phyloP scores from a whole-genome alignment of 2,797 vertebrate genomes.

The Meda fulgida region DNA sequence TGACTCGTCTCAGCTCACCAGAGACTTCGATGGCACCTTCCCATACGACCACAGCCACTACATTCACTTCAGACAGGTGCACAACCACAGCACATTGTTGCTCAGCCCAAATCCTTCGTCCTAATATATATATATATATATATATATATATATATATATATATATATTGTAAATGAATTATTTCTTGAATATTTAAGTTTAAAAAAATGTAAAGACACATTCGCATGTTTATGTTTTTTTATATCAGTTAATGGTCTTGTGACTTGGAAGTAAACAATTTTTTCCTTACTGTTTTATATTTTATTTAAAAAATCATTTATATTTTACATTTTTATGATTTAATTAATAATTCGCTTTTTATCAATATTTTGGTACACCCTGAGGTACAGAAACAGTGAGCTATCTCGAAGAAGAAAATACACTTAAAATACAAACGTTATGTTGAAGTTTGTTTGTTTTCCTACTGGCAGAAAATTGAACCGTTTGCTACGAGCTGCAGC shows the following conservation, averaged over 20 bases:
- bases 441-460: not conserved
- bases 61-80: conserved; percentile 83
- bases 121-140: too few relatives aligned
- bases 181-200: too few relatives aligned
- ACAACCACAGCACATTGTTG: not conserved
- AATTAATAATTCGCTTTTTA: too few relatives aligned
- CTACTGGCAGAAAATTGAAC: conserved; percentile 81
- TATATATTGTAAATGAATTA: too few relatives aligned
- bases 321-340: too few relatives aligned
- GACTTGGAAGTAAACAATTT: too few relatives aligned
- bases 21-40: conserved; percentile 82
- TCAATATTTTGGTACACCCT: too few relatives aligned
- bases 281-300: not conserved
- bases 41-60: conserved; percentile 84
- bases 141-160: too few relatives aligned
- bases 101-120: not conserved
- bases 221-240: not conserved
- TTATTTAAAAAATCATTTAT: too few relatives aligned
- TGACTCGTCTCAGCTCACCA: conserved; percentile 82
- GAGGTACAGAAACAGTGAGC: too few relatives aligned
- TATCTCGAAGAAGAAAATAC: too few relatives aligned
- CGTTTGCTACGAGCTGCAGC: conserved; percentile 80
- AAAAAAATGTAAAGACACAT: too few relatives aligned
- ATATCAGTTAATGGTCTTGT: not conserved
- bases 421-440: not conserved